Evolutionary conservation across 2,113 vertebrate genomes (phyloP).

Genomic region (Catharus fuscescens): DNA sequence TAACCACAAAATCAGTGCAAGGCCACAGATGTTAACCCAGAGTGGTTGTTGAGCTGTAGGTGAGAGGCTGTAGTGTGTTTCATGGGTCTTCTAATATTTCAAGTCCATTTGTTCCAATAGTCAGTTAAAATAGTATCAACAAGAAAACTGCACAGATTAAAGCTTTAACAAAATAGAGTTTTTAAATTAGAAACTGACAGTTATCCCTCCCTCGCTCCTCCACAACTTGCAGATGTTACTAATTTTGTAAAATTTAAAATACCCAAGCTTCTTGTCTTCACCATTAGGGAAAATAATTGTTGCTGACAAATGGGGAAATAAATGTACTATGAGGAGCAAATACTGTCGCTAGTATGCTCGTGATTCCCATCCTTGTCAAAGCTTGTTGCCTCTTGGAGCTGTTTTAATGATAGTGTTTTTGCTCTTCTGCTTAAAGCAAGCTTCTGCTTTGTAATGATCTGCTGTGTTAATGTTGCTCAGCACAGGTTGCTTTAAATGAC

Average conservation of each 20-base stretch:
- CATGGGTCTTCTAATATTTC: background rate
- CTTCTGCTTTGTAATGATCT: slow-evolving; percentile 45
- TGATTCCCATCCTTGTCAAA: slow-evolving; percentile 47
- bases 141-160: background rate
- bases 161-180: background rate
- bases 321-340: slow-evolving; percentile 41
- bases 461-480: slow-evolving; percentile 11
- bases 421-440: slow-evolving; percentile 28
- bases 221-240: slow-evolving; percentile 43
- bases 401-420: slow-evolving; percentile 23
- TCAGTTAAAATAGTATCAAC: background rate
- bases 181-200: slow-evolving; percentile 31
- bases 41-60: background rate
- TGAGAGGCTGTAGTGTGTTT: background rate
- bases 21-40: background rate
- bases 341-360: background rate
- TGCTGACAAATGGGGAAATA: slow-evolving; percentile 58
- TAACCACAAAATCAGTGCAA: background rate
- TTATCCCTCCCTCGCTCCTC: slow-evolving; percentile 28
- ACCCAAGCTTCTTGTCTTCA: slow-evolving; percentile 39
- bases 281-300: slow-evolving; percentile 61
- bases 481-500: slow-evolving; percentile 23
- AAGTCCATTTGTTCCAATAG: background rate
- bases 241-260: slow-evolving; percentile 22
- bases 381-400: slow-evolving; percentile 47